Base-by-base conservation (phyloP, 2,113 vertebrate species). In the Triplophysa rosa region DNA sequence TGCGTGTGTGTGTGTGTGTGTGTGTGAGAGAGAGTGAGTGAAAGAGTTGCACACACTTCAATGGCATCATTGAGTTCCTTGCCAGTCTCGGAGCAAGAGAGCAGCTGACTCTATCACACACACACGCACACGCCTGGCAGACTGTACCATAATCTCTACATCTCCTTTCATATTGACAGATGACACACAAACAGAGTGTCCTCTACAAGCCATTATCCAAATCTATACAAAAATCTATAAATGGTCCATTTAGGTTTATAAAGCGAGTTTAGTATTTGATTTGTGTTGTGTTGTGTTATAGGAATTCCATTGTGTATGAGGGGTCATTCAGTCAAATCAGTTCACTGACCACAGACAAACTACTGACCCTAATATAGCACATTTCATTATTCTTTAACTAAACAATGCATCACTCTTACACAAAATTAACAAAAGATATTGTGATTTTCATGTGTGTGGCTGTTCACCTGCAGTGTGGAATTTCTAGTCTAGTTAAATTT, bases 1-100 rank as follows among this genome's bases (percentile, higher is more conserved):
- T 6, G 49, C 5, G 49, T 17, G 16, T n/a, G 61, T 33, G 42
- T 29, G n/a, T 62, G 40, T 24, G 61, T 52, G 70, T n/a, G n/a
- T n/a, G n/a, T n/a, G n/a, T n/a, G n/a, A n/a, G 2, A 21, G 6
- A 52, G 49, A 52, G 49, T 5, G 16, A 5, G 70, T 59, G 40
- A 26, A 21, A 74, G 61, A 37, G 42, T 37, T 21, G 33, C 45
- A 74, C 69, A 29, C 74, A 52, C 74, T 65, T 77, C 74, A 66
- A 77, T 77, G 74, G 62, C 74, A 65, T 77, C 45, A 77, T 49
- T 75, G 72, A 75, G 72, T n/a, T 62, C 2, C 59, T 63, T 21
- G 54, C 12, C 29, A 73, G 56, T 45, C n/a, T 73, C n/a, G 19
- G 54, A 72, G 54, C n/a, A 10, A 58, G 54, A 58, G 52, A 42